Evolutionary conservation across 2,113 vertebrate genomes (phyloP), one percentile per base, ranked within the genome.

Genomic region (Vanacampus margaritifer): DNA sequence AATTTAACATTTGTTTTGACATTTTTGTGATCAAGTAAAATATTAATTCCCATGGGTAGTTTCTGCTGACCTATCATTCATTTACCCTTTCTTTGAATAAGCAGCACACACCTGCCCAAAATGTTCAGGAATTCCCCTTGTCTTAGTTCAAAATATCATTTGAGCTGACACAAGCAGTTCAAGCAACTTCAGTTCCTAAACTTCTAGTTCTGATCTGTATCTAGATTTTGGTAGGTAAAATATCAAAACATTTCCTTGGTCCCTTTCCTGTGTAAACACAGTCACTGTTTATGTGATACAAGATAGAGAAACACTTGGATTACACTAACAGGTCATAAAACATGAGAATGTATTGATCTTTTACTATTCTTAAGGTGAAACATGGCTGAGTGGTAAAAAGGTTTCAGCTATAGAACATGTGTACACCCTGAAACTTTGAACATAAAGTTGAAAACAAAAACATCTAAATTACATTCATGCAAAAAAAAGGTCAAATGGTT

Each of bases 321-420:
- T n/a, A 79, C 67, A 68, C 23, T 56, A 72, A 79, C 73, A 65
- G 36, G 58, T 65, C 66, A 78, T 87, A 82, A 79, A 84, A 69
- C 43, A 35, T 14, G 71, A 56, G 0, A 60, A 36, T 51, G 48
- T 63, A 59, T 71, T 50, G 37, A 72, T 36, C 10, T 23, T 53
- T 64, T 68, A 23, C 37, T 65, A 48, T 72, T 50, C 28, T 80
- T 39, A 75, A 59, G 14, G 57, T 68, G 73, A 69, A 70, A 68
- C 0, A 4, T 28, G 43, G 64, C 65, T 74, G 35, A 59, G 23
- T 64, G 72, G 70, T 58, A 32, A 81, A n/a, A 76, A 84, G 68
- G 72, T 83, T 32, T 79, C 37, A 21, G 37, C 14, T 36, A 58
- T 45, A 17, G 16, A 45, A 17, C 43, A 43, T 13, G 16, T 13